These are phyloP conservation scores for Rambutsinella grinnellia DNA, from an alignment of 2,888 invertebrate species.

Conservation along the genomic window DNA sequence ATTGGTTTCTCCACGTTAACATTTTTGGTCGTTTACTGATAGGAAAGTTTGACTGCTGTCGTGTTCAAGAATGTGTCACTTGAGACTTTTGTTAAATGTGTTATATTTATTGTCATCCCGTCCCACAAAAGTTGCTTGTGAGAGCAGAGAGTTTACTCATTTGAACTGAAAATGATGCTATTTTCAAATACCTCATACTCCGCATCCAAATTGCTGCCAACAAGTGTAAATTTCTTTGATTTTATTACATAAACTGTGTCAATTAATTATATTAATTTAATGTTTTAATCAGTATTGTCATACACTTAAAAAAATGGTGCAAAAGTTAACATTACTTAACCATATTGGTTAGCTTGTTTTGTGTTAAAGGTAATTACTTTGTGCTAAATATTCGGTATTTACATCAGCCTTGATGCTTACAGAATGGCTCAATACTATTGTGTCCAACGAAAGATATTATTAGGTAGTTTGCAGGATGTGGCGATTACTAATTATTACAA, in stretches of 20 bases:
- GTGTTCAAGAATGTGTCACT: too few species aligned
- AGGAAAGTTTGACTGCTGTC: too few species aligned
- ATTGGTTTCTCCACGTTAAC: too few species aligned
- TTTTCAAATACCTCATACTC: background rate
- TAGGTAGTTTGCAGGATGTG: background rate
- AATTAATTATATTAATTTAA: background rate
- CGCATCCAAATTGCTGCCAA: slow-evolving; percentile 4
- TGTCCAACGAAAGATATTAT: background rate
- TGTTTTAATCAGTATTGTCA: slow-evolving; percentile 15
- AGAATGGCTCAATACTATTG: background rate
- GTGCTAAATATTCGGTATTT: background rate
- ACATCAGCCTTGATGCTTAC: background rate
- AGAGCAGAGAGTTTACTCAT: too few species aligned
- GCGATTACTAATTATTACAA: background rate
- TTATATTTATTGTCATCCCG: too few species aligned
- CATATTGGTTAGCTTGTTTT: background rate
- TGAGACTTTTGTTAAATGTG: too few species aligned
- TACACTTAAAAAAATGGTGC: slow-evolving; percentile 11
- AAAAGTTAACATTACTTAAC: background rate
- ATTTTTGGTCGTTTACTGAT: too few species aligned
- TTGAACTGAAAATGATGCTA: slow-evolving; percentile 25
- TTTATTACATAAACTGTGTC: slow-evolving; percentile 14
- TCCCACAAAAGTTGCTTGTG: too few species aligned
- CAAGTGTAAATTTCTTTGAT: background rate
- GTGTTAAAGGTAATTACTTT: slow-evolving; percentile 1